Evolutionary conservation across 2,888 invertebrate species (phyloP), one percentile per base, ranked within the genome.

Genomic region (Allacma fusca): DNA sequence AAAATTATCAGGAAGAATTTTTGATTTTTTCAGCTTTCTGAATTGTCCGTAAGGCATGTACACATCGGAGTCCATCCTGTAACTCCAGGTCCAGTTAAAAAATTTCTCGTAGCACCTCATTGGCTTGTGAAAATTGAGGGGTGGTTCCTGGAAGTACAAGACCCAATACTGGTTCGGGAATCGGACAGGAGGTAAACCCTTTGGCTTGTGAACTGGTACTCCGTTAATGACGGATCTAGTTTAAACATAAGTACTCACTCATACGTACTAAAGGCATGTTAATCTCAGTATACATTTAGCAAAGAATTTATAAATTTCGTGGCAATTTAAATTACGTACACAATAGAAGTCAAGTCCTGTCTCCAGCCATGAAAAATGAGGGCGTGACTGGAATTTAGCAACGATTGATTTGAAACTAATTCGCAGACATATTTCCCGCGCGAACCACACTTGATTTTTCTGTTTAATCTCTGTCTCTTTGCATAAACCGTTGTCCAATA

Each of bases 71-170:
- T 82, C 80, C n/a, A 29, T 24, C 12, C 82, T 76, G 78, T 79
- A 82, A 7, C 80, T 79, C 80, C 80, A 79, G 4, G 82, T 81
- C 81, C 78, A 82, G 67, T 82, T 81, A 69, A 82, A 82, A 23
- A 77, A 24, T 13, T 65, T 75, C 62, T 80, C 77, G 26, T 75
- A 79, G 13, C 74, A 73, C 34, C 75, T 69, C n/a, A 82, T 75
- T 28, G 79, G 75, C 9, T 79, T 75, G 28, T 79, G 76, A 29
- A 23, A 50, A 16, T 50, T 50, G 2, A 2, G 23, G 19, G 80
- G 80, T 28, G 80, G 68, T 23, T 81, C 79, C 62, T 75, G 75
- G 78, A 78, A 80, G 43, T 77, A 72, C 40, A 79, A 80, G 21
- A 80, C 70, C 79, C 79, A 80, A 57, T 59, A 68, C 59, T 81